Evolutionary conservation across 92 coral and sea anemone species (phyloP).

Genomic region (Bergia puertoricense): DNA sequence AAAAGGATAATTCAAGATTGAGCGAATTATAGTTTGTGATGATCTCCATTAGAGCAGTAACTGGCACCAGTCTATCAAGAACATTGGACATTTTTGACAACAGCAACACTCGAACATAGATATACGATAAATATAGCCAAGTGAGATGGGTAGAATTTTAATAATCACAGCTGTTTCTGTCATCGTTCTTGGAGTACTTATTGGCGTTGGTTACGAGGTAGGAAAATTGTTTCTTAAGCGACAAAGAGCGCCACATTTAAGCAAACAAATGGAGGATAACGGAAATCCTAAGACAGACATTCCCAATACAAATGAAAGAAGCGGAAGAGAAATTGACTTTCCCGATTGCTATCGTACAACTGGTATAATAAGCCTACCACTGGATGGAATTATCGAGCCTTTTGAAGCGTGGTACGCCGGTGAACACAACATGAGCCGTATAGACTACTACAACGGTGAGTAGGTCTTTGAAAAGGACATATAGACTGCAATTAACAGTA

Average conservation of each 20-base stretch:
- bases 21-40: no score
- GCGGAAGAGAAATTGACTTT: slow-evolving; percentile 44
- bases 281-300: slow-evolving; percentile 29
- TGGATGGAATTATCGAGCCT: slow-evolving; percentile 90
- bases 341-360: slow-evolving; percentile 85
- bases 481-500: no score
- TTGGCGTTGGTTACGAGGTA: slow-evolving; percentile 32
- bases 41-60: no score
- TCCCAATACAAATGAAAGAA: slow-evolving; percentile 1
- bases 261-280: neutral
- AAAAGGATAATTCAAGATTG: neutral
- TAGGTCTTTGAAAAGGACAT: neutral
- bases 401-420: slow-evolving; percentile 91
- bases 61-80: neutral
- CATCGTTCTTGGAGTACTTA: slow-evolving; percentile 16
- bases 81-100: neutral
- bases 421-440: slow-evolving; percentile 83
- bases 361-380: slow-evolving; percentile 83
- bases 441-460: slow-evolving; percentile 91
- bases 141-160: neutral
- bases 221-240: neutral
- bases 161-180: neutral
- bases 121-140: neutral
- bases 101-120: neutral
- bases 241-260: neutral